A percentile compares a stretch with the other conserved stretches of the same genome.
These are phyloP conservation scores for Lepidochrysops patricia DNA, from an alignment of 2,888 invertebrate species.

Conservation along the genomic window DNA sequence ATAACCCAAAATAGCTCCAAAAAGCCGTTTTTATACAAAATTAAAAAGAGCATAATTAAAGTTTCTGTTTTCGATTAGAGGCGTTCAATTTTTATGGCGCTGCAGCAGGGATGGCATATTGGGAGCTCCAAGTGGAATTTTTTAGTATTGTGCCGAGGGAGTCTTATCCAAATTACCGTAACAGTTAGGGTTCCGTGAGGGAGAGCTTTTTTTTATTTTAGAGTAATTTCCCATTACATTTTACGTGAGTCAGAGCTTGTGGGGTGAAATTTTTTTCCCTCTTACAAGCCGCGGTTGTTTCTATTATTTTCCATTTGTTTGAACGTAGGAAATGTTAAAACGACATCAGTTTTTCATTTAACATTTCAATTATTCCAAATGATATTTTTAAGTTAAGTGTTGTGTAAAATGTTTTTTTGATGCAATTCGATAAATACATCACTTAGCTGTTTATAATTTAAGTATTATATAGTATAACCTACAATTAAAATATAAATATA, in stretches of 20 bases:
- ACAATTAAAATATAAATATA: not conserved
- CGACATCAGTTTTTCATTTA: not conserved
- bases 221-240: slow-evolving; percentile 68
- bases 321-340: not conserved
- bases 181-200: slow-evolving; percentile 53
- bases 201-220: slow-evolving; percentile 61
- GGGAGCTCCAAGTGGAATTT: slow-evolving; percentile 60
- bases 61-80: slow-evolving; percentile 42
- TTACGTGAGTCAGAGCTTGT: slow-evolving; percentile 56
- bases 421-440: too few species aligned
- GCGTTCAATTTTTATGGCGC: slow-evolving; percentile 47
- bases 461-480: too few species aligned
- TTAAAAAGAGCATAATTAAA: slow-evolving; percentile 4
- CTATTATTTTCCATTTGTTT: slow-evolving; percentile 27
- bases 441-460: too few species aligned
- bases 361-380: not conserved
- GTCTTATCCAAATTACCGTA: slow-evolving; percentile 65
- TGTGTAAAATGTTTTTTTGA: too few species aligned
- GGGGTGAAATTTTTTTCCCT: slow-evolving; percentile 48
- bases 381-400: too few species aligned
- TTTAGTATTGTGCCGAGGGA: slow-evolving; percentile 53
- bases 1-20: not conserved
- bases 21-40: not conserved
- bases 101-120: slow-evolving; percentile 50
- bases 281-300: slow-evolving; percentile 38